A percentile compares a stretch with the other conserved stretches of the same genome.
Evolutionary conservation across 1,140 invertebrate species (phyloP).

Genomic region (Drosophila mojavensis): DNA sequence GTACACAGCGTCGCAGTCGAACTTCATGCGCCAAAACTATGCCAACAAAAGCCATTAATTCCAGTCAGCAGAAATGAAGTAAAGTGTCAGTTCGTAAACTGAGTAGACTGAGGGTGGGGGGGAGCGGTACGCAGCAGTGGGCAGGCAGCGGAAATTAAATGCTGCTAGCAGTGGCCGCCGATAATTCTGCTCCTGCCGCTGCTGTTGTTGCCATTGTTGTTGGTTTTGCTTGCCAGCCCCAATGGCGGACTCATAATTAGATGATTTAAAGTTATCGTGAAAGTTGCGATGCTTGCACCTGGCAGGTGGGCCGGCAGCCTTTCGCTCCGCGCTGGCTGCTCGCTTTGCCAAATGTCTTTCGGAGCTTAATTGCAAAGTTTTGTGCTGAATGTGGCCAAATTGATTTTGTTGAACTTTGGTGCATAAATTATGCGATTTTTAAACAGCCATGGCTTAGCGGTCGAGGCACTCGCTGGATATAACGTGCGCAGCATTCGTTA

Average conservation of each 20-base stretch:
- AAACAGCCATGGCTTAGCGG: constrained; percentile 45
- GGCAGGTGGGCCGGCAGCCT: constrained; percentile 10
- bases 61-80: constrained; percentile 82
- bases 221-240: constrained; percentile 47
- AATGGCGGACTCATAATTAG: constrained; percentile 78
- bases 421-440: constrained; percentile 78
- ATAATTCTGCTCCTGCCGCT: constrained; percentile 17
- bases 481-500: constrained; percentile 16
- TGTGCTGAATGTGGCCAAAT: constrained; percentile 64
- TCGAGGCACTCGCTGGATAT: neutral
- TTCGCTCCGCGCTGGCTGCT: constrained; percentile 45
- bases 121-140: constrained; percentile 8
- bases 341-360: constrained; percentile 74
- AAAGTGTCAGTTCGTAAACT: constrained; percentile 69
- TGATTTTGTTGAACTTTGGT: constrained; percentile 75
- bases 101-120: neutral
- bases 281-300: constrained; percentile 61
- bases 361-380: constrained; percentile 76
- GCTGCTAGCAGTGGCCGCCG: constrained; percentile 49
- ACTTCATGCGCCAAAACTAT: constrained; percentile 82
- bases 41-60: constrained; percentile 83
- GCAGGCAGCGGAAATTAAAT: constrained; percentile 75
- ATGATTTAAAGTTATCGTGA: constrained; percentile 83
- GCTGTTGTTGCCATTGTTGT: constrained; percentile 29
- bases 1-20: constrained; percentile 69